A percentile compares a stretch with the other conserved stretches of the same genome.
Evolutionary conservation across 2,888 invertebrate species (phyloP).

Genomic region (Phorcus lineatus): DNA sequence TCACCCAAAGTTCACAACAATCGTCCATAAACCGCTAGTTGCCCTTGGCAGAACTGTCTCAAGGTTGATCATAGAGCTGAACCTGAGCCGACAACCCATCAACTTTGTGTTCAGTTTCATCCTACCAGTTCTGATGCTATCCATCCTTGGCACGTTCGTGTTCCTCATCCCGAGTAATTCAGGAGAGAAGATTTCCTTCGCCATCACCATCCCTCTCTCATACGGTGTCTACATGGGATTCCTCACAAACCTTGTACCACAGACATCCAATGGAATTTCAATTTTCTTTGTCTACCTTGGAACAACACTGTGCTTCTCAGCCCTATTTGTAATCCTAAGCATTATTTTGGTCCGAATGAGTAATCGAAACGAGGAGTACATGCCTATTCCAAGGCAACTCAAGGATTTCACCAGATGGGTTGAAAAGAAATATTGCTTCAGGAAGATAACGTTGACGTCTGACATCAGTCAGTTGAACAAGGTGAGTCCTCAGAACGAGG

Average conservation of each 20-base stretch:
- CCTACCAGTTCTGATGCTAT: not conserved
- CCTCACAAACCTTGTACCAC: not conserved
- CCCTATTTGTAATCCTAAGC: not conserved
- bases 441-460: not conserved
- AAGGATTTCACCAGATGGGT: not conserved
- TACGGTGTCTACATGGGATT: constrained; percentile 2
- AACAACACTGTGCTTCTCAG: not conserved
- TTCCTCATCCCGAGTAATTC: not conserved
- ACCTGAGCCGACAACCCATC: not conserved
- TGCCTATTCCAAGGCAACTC: not conserved
- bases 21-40: not conserved
- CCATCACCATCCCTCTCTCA: not conserved
- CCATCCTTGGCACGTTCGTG: not conserved
- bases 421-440: not conserved
- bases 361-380: not conserved
- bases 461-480: too few species aligned
- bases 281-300: not conserved
- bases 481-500: not conserved
- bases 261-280: not conserved
- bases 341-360: not conserved
- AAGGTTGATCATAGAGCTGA: not conserved
- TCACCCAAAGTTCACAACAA: not conserved
- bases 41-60: not conserved
- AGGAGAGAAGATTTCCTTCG: not conserved
- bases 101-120: not conserved